These are phyloP conservation scores for Nysson spinosus DNA, from an alignment of 2,888 invertebrate species.

Conservation along the genomic window DNA sequence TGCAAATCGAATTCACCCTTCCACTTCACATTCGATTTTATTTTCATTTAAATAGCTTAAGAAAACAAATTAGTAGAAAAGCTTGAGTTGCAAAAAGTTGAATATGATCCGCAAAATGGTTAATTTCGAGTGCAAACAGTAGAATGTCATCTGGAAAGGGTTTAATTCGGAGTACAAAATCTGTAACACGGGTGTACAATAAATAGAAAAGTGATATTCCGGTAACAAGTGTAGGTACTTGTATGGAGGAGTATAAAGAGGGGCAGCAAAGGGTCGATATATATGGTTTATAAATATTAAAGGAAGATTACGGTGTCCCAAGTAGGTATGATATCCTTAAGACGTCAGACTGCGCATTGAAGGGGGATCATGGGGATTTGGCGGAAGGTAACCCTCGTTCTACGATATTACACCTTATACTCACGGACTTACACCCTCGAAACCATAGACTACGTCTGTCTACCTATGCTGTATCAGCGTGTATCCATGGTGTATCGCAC, in stretches of 20 bases:
- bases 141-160: too few species aligned
- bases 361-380: constrained; percentile 62
- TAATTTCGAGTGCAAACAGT: too few species aligned
- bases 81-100: too few species aligned
- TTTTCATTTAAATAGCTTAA: too few species aligned
- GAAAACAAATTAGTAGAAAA: too few species aligned
- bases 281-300: constrained; percentile 65
- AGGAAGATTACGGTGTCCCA: constrained; percentile 43
- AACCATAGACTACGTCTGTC: constrained; percentile 16
- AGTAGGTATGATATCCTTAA: constrained; percentile 59
- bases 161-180: too few species aligned
- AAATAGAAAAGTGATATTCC: too few species aligned
- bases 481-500: constrained; percentile 6
- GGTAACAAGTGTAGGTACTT: neutral
- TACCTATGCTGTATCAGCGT: too few species aligned
- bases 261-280: constrained; percentile 28
- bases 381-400: constrained; percentile 52
- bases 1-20: too few species aligned
- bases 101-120: too few species aligned
- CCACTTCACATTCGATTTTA: too few species aligned
- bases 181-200: neutral
- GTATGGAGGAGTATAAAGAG: neutral
- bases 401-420: constrained; percentile 57
- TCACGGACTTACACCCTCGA: constrained; percentile 35
- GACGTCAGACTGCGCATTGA: constrained; percentile 58